Base-by-base conservation (phyloP, 2,797 vertebrate genomes). In the Sebastes minor region DNA sequence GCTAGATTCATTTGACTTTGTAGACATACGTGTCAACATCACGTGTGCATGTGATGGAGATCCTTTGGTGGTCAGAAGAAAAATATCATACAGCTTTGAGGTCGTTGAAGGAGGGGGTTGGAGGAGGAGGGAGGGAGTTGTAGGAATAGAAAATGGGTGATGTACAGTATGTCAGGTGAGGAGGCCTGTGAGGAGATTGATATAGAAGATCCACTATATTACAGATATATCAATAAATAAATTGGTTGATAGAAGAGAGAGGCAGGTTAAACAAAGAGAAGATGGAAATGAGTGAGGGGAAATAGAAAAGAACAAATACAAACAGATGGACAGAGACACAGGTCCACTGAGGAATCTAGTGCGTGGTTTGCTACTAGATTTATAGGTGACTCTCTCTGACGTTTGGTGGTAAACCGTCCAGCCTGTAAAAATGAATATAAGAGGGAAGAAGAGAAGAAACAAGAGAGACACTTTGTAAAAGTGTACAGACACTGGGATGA, bases 301-400 rank as follows among this genome's bases (percentile, higher is more conserved):
- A 98, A 97, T 98, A 98, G 97, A 98, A 98, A 97, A 97, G 97
- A 99, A 99, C 97, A 98, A 99, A 98, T 98, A 99, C 98, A 98
- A 98, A 99, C 99, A 99, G 99, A 99, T 99, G 98, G 99, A 99
- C 97, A 99, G 98, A 99, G 99, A 99, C 97, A 99, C 98, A 96
- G 99, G 98, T 97, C 99, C 99, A 98, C 97, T 99, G 98, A 99
- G 98, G 98, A 99, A 99, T 99, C 99, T 97, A 97, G 99, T 96
- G 96, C 98, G 98, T 95, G 98, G 98, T 99, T 99, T 99, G 97
- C 97, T 98, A 97, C 97, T 99, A 97, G 98, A 98, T 97, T 99
- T 99, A 98, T 98, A 97, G 97, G 98, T 97, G 96, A 98, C 97
- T 97, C 97, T 98, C 97, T 99, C 98, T 96, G 98, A 97, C 91